Base-by-base conservation (phyloP, 2,113 vertebrate genomes). In the Scopus umbretta region DNA sequence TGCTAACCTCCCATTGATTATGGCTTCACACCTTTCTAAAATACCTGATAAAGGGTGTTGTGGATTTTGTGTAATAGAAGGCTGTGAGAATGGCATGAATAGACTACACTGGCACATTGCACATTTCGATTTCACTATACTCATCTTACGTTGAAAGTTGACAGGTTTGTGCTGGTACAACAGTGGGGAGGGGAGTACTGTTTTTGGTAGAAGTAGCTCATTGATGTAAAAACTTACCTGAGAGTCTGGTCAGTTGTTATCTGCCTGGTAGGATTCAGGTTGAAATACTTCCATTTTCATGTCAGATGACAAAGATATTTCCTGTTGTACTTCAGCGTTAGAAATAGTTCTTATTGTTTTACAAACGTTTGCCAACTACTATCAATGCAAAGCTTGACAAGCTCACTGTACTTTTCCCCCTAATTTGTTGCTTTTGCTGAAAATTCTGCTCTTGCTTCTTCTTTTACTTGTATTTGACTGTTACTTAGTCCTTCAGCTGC, bases 91-190 rank as follows among this genome's bases (percentile, higher is more conserved):
- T 18, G 36, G 16, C 34, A 4, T 14, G n/a, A 55, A 27, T 25
- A 65, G 47, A 38, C 29, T 49, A 61, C 25, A 32, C 2, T 10
- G 27, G 45, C 73, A 34, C 26, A 14, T 25, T 34, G n/a, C 52
- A 47, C 7, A 32, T 2, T 70, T 68, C 2, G 5, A 0, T 83
- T 61, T 62, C 65, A 32, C 10, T 49, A 3, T 26, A 15, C 5
- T 3, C 7, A 5, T 21, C 6, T 78, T 34, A 47, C 34, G 0
- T 2, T 30, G 66, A 36, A 65, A 16, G 5, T 43, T 3, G 2
- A 34, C 10, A 7, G 10, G 9, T 63, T 40, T 72, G 40, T 56
- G 32, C 56, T 61, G 66, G n/a, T 79, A 17, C n/a, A 47, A 1
- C 15, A 32, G 0, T 11, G 7, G 49, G 50, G 32, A 85, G 14